Evolutionary conservation across 2,113 vertebrate species (phyloP).

Genomic region (Panthera tigris): DNA sequence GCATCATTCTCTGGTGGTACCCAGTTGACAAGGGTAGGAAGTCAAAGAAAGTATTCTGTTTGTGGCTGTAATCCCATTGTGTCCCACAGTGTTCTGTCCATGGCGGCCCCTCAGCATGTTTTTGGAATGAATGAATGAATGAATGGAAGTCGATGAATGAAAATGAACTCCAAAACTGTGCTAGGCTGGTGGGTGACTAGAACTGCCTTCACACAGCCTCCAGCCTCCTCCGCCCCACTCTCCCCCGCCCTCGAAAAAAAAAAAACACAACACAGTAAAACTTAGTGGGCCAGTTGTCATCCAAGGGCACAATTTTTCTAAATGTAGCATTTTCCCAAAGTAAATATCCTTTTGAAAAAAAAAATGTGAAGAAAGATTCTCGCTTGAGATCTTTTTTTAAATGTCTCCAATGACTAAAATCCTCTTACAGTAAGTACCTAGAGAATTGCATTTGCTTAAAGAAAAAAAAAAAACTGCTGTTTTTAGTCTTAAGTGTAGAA

Average conservation of each 20-base stretch:
- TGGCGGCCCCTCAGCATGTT: not conserved
- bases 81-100: not conserved
- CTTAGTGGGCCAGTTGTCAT: slow-evolving; percentile 40
- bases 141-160: slow-evolving; percentile 44
- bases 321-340: slow-evolving; percentile 67
- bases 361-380: slow-evolving; percentile 62
- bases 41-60: not conserved
- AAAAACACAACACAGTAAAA: not conserved
- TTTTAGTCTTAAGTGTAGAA: slow-evolving; percentile 66
- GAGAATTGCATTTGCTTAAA: slow-evolving; percentile 65
- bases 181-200: not conserved
- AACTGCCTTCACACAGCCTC: not conserved
- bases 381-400: slow-evolving; percentile 65
- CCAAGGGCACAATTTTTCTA: slow-evolving; percentile 54
- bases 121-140: not conserved
- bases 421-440: slow-evolving; percentile 62
- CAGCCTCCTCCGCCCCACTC: not conserved
- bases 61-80: not conserved
- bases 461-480: not conserved
- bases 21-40: not conserved
- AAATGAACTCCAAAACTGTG: not conserved
- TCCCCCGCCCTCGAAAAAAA: not conserved
- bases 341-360: slow-evolving; percentile 58
- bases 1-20: not conserved
- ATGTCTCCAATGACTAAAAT: slow-evolving; percentile 72